phyloP scores from a whole-genome alignment of 2,113 vertebrate genomes.

The Podarcis muralis region DNA sequence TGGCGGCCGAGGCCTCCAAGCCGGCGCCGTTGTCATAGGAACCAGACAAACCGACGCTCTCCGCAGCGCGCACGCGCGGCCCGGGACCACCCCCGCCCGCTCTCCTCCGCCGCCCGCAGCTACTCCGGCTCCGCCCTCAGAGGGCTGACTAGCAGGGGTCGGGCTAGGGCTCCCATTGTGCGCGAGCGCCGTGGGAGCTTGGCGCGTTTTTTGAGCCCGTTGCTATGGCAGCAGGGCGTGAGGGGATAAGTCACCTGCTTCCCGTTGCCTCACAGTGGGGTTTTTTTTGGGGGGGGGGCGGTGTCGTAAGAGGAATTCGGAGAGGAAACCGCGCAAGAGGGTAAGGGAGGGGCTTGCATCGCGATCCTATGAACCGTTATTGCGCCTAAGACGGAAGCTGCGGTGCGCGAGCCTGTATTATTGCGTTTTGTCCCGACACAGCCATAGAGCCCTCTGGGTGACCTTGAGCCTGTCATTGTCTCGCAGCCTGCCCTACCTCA shows the following conservation, averaged over 20 bases:
- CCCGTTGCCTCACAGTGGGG: neutral
- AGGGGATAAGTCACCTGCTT: neutral
- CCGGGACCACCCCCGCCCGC: too few relatives aligned
- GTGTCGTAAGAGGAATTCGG: neutral
- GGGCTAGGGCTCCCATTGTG: fast-evolving
- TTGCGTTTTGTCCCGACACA: neutral
- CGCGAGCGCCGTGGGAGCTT: fast-evolving
- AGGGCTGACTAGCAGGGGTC: neutral
- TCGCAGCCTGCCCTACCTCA: too few relatives aligned
- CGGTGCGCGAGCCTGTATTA: too few relatives aligned
- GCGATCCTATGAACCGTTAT: too few relatives aligned
- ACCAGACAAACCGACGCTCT: slow-evolving; percentile 48
- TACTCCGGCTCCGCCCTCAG: fast-evolving
- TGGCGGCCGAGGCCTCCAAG: slow-evolving; percentile 1
- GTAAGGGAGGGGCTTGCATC: neutral
- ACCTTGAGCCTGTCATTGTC: too few relatives aligned
- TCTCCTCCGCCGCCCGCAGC: fast-evolving
- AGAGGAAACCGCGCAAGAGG: neutral
- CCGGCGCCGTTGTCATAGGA: slow-evolving; percentile 69
- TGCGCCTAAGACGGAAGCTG: too few relatives aligned
- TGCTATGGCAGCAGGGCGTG: neutral
- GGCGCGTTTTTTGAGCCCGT: neutral
- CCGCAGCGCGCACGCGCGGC: slow-evolving; percentile 59
- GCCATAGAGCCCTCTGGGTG: neutral
- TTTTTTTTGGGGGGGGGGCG: neutral